A percentile compares a stretch with the other conserved stretches of the same genome.
These are phyloP conservation scores for Amphiprion clarkii DNA, from an alignment of 2,797 vertebrate genomes.

Conservation along the genomic window DNA sequence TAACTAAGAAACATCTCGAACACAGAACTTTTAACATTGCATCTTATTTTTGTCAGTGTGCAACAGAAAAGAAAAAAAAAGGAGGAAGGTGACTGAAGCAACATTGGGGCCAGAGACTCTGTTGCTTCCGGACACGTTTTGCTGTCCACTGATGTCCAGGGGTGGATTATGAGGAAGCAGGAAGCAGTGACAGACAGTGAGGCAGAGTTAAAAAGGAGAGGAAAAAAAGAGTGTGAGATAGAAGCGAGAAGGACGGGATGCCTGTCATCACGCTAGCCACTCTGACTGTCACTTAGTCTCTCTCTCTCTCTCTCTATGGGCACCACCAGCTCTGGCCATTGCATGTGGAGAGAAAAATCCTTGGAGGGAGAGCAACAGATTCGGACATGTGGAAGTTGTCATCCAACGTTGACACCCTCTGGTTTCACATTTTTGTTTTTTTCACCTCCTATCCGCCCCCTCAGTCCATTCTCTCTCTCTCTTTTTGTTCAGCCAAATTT, in stretches of 20 bases:
- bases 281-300: constrained; percentile 63
- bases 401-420: constrained; percentile 81
- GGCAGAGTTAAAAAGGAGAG: constrained; percentile 1
- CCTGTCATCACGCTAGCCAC: constrained; percentile 59
- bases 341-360: constrained; percentile 80
- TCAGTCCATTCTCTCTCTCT: constrained; percentile 52
- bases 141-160: constrained; percentile 31
- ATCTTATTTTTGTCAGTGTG: background rate
- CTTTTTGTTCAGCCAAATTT: constrained; percentile 38
- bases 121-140: constrained; percentile 40
- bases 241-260: constrained; percentile 42
- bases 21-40: background rate
- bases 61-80: background rate
- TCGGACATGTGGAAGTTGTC: constrained; percentile 87
- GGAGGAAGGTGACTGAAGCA: constrained; percentile 6
- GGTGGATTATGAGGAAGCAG: constrained; percentile 33
- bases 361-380: constrained; percentile 77
- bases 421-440: constrained; percentile 68
- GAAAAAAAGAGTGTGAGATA: constrained; percentile 15
- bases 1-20: background rate
- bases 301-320: constrained; percentile 51
- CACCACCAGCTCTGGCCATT: constrained; percentile 71
- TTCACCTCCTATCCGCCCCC: constrained; percentile 53
- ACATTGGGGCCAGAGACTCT: constrained; percentile 13
- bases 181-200: constrained; percentile 22